Base-by-base conservation (phyloP, 2,113 vertebrate species). In the Zosterops borbonicus region DNA sequence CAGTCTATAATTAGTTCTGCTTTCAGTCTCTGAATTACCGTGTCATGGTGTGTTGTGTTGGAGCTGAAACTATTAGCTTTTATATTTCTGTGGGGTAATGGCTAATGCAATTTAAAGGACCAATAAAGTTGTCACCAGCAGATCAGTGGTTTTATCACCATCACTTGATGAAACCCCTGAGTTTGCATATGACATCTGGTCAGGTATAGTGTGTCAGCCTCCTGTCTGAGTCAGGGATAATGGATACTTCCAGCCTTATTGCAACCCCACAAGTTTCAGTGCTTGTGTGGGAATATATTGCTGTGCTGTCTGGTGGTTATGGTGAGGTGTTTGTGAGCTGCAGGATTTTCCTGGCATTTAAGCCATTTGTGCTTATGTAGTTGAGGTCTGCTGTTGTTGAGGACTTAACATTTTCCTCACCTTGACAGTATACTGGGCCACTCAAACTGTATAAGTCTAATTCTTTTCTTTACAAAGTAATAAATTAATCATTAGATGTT, bases 71-170 rank as follows among this genome's bases (percentile, higher is more conserved):
- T 92, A 46, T 90, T 41, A 28, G 42, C 76, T 92, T 93, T 94
- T 90, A 50, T 89, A 65, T 95, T 93, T 92, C 92, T 89, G 76
- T 39, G 83, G 83, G 33, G 28, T 82, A 87, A 81, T 92, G 89
- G 83, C 47, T 93, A 83, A 93, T 81, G 85, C 64, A 89, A 31
- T 71, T 96, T 87, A 79, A 90, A 89, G 86, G n/a, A 91, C 65
- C 69, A 55, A 79, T 58, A 53, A 37, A 90, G 13, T 90, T 83
- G 55, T 88, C 88, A 84, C 60, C 52, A 69, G 42, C 37, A 84
- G 80, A 93, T 82, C 64, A 71, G 80, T 92, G 85, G 68, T 89
- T 96, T 96, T 92, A 92, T 87, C 76, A 84, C 56, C 49, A 46
- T 20, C 2, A 3, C 46, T 64, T 81, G 76, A 63, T 87, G 70